Conservation (phyloP, 2,888 invertebrate genomes). For the Cryptocephalus primarius region DNA sequence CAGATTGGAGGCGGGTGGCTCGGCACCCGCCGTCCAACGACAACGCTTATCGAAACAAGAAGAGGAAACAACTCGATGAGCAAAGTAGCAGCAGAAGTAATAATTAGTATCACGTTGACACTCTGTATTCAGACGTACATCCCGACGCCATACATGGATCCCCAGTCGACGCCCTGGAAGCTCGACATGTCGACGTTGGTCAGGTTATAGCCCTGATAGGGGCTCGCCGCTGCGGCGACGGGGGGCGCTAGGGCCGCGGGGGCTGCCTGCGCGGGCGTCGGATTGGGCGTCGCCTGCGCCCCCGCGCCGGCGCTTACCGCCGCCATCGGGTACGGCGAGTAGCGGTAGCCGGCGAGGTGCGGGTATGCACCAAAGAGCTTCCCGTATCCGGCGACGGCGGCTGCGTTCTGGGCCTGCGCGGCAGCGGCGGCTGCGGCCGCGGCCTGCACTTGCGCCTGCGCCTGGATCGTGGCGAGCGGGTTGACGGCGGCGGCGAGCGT, state of each 20-base stretch:
- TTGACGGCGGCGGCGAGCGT: slow-evolving; percentile 46
- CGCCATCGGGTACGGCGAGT: slow-evolving; percentile 51
- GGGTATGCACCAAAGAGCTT: slow-evolving; percentile 55
- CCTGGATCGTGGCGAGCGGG: slow-evolving; percentile 46
- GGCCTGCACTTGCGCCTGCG: slow-evolving; percentile 35
- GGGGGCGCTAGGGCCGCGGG: slow-evolving; percentile 47
- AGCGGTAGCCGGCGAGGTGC: slow-evolving; percentile 46
- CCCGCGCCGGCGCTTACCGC: slow-evolving; percentile 35
- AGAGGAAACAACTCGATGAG: slow-evolving; percentile 7
- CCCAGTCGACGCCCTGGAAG: slow-evolving; percentile 87
- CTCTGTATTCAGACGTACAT: slow-evolving; percentile 68
- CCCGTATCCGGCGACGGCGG: slow-evolving; percentile 53
- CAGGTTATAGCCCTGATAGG: slow-evolving; percentile 68
- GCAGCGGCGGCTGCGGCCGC: slow-evolving; percentile 42
- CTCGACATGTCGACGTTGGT: slow-evolving; percentile 87
- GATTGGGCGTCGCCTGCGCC: slow-evolving; percentile 22
- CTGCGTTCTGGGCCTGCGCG: slow-evolving; percentile 45
- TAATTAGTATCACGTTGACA: neutral
- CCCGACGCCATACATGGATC: slow-evolving; percentile 84
- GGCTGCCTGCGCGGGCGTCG: slow-evolving; percentile 39
- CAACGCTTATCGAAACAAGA: slow-evolving; percentile 9
- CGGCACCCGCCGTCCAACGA: too few relatives aligned
- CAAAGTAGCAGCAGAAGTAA: slow-evolving; percentile 1
- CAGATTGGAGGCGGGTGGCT: slow-evolving; percentile 4
- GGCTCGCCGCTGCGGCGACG: slow-evolving; percentile 56